Conservation (phyloP, 2,113 vertebrate species). For the Microcebus tavaratra region DNA sequence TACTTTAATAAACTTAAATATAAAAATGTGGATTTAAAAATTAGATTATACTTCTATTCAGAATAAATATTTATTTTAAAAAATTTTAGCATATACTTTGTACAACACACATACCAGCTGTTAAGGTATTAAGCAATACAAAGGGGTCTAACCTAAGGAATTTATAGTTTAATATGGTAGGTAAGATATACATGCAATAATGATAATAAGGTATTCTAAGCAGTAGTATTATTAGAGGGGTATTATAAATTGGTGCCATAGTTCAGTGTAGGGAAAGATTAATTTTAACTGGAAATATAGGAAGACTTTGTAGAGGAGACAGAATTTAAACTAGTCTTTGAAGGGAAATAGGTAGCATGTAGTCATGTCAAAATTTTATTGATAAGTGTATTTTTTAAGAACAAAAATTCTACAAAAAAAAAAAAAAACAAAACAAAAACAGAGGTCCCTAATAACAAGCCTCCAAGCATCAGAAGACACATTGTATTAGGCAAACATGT, state of each 20-base stretch:
- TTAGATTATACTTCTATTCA: not conserved
- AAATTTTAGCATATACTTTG: not conserved
- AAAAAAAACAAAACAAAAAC: not conserved
- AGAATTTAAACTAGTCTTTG: not conserved
- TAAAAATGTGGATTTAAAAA: constrained; percentile 35
- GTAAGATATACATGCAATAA: not conserved
- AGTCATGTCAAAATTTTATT: constrained; percentile 15
- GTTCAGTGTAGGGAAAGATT: not conserved
- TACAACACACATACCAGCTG: not conserved
- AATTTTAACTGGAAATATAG: not conserved
- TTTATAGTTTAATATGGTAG: not conserved
- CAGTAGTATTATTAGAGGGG: not conserved
- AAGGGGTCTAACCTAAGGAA: not conserved
- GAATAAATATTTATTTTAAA: constrained; percentile 32
- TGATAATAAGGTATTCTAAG: not conserved
- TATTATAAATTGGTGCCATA: not conserved
- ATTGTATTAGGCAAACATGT: not conserved
- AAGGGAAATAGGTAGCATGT: not conserved
- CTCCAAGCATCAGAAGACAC: not conserved
- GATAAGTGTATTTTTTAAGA: not conserved
- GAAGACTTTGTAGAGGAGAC: not conserved
- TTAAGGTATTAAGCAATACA: not conserved
- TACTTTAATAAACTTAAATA: constrained; percentile 34
- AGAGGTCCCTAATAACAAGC: not conserved
- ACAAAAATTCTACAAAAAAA: constrained; percentile 37